Base-by-base conservation (phyloP, 37 sponge, comb jelly and placozoan genomes). In the Mnemiopsis leidyi region DNA sequence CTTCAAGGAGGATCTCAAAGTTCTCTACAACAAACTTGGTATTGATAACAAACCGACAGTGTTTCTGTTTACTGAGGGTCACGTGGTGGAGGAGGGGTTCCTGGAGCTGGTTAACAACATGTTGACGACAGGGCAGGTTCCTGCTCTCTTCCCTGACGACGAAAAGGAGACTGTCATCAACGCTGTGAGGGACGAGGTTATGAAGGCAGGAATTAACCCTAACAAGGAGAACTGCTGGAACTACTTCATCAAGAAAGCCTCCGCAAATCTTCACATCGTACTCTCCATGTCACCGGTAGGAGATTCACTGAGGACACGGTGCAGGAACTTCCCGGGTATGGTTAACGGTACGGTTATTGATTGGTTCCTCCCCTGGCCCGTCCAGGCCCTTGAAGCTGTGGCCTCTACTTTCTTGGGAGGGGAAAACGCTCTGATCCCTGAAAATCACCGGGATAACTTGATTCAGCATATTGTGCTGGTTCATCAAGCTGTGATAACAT, bases 311-410 rank as follows among this genome's bases (percentile, higher is more conserved):
- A 94, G 96, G 92, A 98, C 95, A 0, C 94, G 99, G 73, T 98
- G 99, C 83, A 69, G 99, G 32, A 97, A 98, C 97, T 98, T 98
- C 94, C 99, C 97, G 1, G 99, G 99, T 26, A 94, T 98, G 39
- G 99, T 98, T 26, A 98, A 97, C 93, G 96, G 95, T 67, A 88
- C 94, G 16, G 96, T 97, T 35, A 98, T 98, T 83, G 99, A 98
- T 93, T 98, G 99, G 99, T 98, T 97, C 96, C 97, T 95, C 82
- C 96, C 97, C 1, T 98, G 99, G 99, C 99, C 99, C 26, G 94
- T 95, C 23, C 99, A 98, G 79, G 99, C 99, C 24, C 95, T 98
- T 68, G 94, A 96, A 5, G 99, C 99, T 68, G 99, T 98, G 28
- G 99, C 97, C 36, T 96, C 94, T 24, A 95, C 95, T 36, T 98